Conservation (phyloP, 1,140 invertebrate genomes). For the Ganaspis sp. region DNA sequence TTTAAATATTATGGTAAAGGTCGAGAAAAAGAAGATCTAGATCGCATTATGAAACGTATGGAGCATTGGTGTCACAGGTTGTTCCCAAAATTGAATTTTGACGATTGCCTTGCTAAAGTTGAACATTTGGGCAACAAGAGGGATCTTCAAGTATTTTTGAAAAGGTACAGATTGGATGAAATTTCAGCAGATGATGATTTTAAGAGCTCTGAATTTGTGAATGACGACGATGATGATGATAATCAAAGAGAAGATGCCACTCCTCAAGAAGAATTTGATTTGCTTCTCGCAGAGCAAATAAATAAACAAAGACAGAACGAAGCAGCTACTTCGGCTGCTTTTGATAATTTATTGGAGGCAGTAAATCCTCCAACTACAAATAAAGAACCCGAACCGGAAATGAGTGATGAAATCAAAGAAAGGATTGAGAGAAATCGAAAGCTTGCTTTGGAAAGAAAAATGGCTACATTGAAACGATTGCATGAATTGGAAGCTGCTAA, state of each 20-base stretch:
- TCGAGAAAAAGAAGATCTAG: constrained; percentile 89
- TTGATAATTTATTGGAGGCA: constrained; percentile 44
- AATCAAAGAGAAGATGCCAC: constrained; percentile 47
- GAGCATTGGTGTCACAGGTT: constrained; percentile 95
- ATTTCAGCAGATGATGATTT: constrained; percentile 66
- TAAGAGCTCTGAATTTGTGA: constrained; percentile 54
- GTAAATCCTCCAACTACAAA: constrained; percentile 7
- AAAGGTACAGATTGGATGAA: constrained; percentile 81
- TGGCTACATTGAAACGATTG: constrained; percentile 47
- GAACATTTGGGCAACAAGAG: constrained; percentile 88
- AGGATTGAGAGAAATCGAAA: constrained; percentile 63
- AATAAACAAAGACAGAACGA: constrained; percentile 43
- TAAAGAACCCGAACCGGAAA: constrained; percentile 32
- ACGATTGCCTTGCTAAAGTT: constrained; percentile 88
- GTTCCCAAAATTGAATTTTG: constrained; percentile 91
- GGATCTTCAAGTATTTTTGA: constrained; percentile 79
- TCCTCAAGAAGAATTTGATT: constrained; percentile 76
- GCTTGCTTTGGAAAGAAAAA: constrained; percentile 59
- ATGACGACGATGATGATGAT: constrained; percentile 55
- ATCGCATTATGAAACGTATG: constrained; percentile 86
- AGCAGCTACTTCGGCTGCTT: constrained; percentile 1
- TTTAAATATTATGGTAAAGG: constrained; percentile 91
- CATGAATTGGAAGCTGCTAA: constrained; percentile 35
- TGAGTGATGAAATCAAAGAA: constrained; percentile 61
- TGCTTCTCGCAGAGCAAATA: constrained; percentile 70